Evolutionary conservation across 2,888 invertebrate species (phyloP).

Genomic region (Creontiades dilutus): DNA sequence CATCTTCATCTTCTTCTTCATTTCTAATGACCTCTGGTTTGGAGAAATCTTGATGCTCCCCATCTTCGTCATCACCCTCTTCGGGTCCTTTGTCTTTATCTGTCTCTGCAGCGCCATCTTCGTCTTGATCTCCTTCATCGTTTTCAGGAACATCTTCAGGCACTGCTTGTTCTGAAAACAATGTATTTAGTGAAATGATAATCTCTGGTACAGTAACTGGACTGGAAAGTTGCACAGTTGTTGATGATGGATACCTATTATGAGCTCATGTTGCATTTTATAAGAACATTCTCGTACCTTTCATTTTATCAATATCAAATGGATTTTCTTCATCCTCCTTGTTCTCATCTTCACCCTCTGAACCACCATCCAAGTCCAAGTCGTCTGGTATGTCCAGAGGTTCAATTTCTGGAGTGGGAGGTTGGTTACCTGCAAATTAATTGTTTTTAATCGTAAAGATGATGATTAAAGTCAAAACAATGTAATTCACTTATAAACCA

Average conservation of each 20-base stretch:
- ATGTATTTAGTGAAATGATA: not conserved
- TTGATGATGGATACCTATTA: too few species aligned
- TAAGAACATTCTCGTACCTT: too few species aligned
- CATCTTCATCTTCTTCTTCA: slow-evolving; percentile 76
- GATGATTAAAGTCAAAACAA: not conserved
- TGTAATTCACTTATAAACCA: not conserved
- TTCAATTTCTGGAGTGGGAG: slow-evolving; percentile 89
- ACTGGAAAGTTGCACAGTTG: too few species aligned
- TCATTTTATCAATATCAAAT: slow-evolving; percentile 91
- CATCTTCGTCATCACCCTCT: slow-evolving; percentile 76
- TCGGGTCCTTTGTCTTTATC: slow-evolving; percentile 77
- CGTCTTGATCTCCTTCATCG: slow-evolving; percentile 78
- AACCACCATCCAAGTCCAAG: slow-evolving; percentile 82
- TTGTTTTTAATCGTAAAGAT: not conserved
- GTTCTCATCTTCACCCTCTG: slow-evolving; percentile 81
- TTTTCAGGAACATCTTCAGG: slow-evolving; percentile 78
- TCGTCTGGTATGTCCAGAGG: slow-evolving; percentile 91
- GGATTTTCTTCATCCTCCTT: slow-evolving; percentile 87
- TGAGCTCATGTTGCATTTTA: too few species aligned
- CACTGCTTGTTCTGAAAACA: slow-evolving; percentile 76
- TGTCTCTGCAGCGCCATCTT: slow-evolving; percentile 78
- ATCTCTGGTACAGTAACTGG: too few species aligned
- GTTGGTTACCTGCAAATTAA: slow-evolving; percentile 78
- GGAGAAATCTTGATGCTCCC: slow-evolving; percentile 77
- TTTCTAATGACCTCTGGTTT: slow-evolving; percentile 77